Evolutionary conservation across 2,888 invertebrate species (phyloP), one percentile per base, ranked within the genome.

Genomic region (Agrochola circellaris): DNA sequence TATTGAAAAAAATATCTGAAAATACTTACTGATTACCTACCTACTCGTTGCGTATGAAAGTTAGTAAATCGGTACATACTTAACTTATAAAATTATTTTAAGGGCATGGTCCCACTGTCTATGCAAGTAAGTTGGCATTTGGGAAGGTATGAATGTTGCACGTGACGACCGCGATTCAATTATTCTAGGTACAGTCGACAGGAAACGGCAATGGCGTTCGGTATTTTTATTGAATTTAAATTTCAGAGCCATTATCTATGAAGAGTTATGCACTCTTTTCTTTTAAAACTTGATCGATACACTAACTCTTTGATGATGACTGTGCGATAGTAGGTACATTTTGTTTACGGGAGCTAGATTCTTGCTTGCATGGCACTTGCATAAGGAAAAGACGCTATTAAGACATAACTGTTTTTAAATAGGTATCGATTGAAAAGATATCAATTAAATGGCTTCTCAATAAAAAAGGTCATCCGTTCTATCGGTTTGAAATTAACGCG

Each of bases 151-250:
- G 48, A 54, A 34, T 34, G 45, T 26, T 23, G 45, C 51, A 66
- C 66, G 79, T 66, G 54, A 51, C 30, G 17, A 26, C n/a, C n/a
- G 17, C 34, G 45, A 79, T 79, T 66, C 17, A 60, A 65, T 71
- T 79, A 54, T 26, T 61, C 17, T 20, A 15, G 5, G 60, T 73
- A 67, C 30, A 34, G 60, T 62, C 54, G n/a, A 54, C 60, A 38
- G 17, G 15, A 60, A 26, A 11, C 26, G 2, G 9, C 23, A 30
- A 9, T 9, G 30, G 15, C 17, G n/a, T 51, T 26, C 1, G 3
- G 1, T 7, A 20, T 45, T 64, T 45, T 54, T n/a, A 65, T 38
- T 6, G 0, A 34, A 17, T 26, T 17, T 15, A 17, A 17, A 26
- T 60, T 9, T 26, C 15, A 58, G 15, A 58, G 58, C 56, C n/a